Conservation (phyloP, 2,888 invertebrate genomes). For the Lathronympha strigana region DNA sequence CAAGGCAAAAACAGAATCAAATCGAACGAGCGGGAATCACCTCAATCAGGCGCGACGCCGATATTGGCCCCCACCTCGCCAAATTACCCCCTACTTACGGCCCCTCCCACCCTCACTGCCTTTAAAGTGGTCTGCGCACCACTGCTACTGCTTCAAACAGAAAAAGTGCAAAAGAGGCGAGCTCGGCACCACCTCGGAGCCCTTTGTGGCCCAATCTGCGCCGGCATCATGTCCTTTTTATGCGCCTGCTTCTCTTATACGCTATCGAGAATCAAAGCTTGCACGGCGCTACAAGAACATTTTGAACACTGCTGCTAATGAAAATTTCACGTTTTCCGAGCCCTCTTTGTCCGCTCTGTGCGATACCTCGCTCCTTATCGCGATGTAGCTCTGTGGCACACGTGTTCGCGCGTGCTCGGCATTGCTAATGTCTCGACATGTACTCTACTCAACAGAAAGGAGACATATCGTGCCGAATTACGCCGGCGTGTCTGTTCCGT, state of each 20-base stretch:
- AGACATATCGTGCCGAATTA: conserved; percentile 70
- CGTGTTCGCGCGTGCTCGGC: conserved; percentile 73
- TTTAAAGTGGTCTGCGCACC: conserved; percentile 83
- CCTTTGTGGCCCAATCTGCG: conserved; percentile 84
- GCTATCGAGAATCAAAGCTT: conserved; percentile 81
- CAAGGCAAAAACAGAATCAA: conserved; percentile 69
- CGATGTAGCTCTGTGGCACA: conserved; percentile 72
- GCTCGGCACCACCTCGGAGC: conserved; percentile 80
- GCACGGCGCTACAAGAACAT: conserved; percentile 68
- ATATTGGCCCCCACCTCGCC: conserved; percentile 81
- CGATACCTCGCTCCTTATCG: conserved; percentile 74
- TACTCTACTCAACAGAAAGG: conserved; percentile 53
- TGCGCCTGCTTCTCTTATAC: conserved; percentile 77
- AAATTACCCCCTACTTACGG: conserved; percentile 83
- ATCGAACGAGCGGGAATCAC: conserved; percentile 77
- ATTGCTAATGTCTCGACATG: conserved; percentile 69
- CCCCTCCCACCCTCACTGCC: conserved; percentile 77
- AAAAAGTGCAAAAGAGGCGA: conserved; percentile 80
- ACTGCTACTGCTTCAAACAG: conserved; percentile 81
- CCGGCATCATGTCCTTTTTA: conserved; percentile 80
- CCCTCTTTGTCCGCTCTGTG: conserved; percentile 70
- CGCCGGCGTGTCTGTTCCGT: conserved; percentile 68
- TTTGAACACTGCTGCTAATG: conserved; percentile 78
- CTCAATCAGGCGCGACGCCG: conserved; percentile 81
- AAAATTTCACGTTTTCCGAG: conserved; percentile 79